Evolutionary conservation across 2,797 vertebrate species (phyloP).

Genomic region (Hybognathus amarus): DNA sequence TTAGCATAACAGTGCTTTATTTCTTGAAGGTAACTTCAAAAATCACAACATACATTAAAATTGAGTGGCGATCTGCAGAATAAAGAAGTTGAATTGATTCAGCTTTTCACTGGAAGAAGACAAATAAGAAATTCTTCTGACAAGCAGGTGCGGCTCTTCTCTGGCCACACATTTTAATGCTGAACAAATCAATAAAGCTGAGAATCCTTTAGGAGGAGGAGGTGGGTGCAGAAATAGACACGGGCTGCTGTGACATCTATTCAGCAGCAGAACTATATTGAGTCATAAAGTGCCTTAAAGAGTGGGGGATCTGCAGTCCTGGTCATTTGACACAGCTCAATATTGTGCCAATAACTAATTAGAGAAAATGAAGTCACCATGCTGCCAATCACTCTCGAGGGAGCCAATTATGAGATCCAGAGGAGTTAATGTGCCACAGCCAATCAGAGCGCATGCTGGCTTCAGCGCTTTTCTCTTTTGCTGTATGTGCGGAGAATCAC

Average conservation of each 20-base stretch:
- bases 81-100: background rate
- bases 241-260: slow-evolving; percentile 12
- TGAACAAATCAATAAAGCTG: slow-evolving; percentile 37
- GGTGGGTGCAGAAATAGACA: slow-evolving; percentile 10
- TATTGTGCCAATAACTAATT: slow-evolving; percentile 64
- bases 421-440: slow-evolving; percentile 26
- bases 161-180: slow-evolving; percentile 22
- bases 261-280: slow-evolving; percentile 51
- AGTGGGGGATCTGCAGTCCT: slow-evolving; percentile 40
- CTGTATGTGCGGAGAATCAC: background rate
- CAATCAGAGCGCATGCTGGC: slow-evolving; percentile 1
- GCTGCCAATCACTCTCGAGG: slow-evolving; percentile 55
- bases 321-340: slow-evolving; percentile 57
- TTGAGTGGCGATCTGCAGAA: background rate
- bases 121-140: slow-evolving; percentile 6
- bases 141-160: slow-evolving; percentile 6
- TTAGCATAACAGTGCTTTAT: background rate
- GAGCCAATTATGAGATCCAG: slow-evolving; percentile 58
- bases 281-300: slow-evolving; percentile 37
- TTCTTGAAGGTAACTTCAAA: background rate
- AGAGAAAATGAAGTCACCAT: slow-evolving; percentile 62
- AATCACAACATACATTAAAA: background rate
- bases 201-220: background rate
- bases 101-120: background rate
- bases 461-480: background rate